Evolutionary conservation across 2,113 vertebrate genomes (phyloP).

Genomic region (Indicator maculatus): DNA sequence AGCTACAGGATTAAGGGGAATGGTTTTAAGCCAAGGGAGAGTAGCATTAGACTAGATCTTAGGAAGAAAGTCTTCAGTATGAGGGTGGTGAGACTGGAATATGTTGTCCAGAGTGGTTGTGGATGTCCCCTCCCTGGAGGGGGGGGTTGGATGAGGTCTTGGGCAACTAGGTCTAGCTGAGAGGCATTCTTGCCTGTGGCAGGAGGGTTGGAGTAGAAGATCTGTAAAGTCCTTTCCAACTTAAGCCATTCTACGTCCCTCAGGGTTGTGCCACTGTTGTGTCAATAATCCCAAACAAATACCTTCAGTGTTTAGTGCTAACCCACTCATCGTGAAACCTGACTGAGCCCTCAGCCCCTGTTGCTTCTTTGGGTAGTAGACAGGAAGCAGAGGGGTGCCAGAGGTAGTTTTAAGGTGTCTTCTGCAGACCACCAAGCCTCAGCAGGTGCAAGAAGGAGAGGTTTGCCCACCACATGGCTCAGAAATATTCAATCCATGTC

Average conservation of each 20-base stretch:
- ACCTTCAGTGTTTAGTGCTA: not conserved
- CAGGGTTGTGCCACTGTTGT: accelerated
- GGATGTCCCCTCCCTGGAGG: too few relatives aligned
- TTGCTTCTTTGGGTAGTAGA: not conserved
- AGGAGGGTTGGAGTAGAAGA: too few relatives aligned
- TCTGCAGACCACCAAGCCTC: not conserved
- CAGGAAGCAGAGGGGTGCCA: not conserved
- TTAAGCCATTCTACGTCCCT: not conserved
- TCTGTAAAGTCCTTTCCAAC: too few relatives aligned
- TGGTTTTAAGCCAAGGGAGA: too few relatives aligned
- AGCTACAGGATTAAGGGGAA: too few relatives aligned
- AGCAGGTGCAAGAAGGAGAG: not conserved
- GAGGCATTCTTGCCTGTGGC: too few relatives aligned
- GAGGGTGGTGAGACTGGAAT: too few relatives aligned
- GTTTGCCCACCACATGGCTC: not conserved
- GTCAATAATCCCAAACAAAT: not conserved
- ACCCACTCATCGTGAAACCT: not conserved
- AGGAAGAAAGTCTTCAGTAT: too few relatives aligned
- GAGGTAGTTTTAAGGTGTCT: not conserved
- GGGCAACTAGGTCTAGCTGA: too few relatives aligned
- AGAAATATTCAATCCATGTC: not conserved
- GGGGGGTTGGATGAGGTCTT: too few relatives aligned
- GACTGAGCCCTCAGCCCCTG: not conserved
- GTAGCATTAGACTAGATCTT: too few relatives aligned
- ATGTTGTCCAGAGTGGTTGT: too few relatives aligned